Base-by-base conservation (phyloP, 2,113 vertebrate genomes). In the Perca fluviatilis region DNA sequence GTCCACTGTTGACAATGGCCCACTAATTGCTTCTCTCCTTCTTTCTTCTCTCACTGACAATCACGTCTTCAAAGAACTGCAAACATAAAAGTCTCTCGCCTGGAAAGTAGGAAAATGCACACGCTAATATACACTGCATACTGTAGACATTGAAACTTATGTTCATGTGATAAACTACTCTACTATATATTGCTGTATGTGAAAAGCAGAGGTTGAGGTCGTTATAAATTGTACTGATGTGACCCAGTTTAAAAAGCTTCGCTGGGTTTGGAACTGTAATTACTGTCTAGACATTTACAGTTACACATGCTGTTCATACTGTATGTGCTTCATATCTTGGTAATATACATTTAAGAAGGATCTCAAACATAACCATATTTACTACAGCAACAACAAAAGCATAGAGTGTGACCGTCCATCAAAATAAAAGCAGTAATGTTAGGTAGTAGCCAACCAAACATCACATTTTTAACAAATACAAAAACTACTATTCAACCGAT, bases 1-100 rank as follows among this genome's bases (percentile, higher is more conserved):
- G 80, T 73, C 58, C 58, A 63, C 43, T 87, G 76, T 67, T 88
- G 73, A 80, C 79, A 85, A 16, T 70, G 74, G 80, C 56, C 82
- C 73, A 85, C 72, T 88, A 80, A 83, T 79, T 73, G 79, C 82
- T 79, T 77, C 76, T 67, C 68, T 76, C 54, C 43, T 46, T 21
- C 73, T 66, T 76, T 79, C 62, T 85, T 73, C 63, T 65, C 68
- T 64, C 78, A 67, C 67, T 51, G 62, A 7, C 7, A 74, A 58
- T 27, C 46, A 53, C 12, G 49, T 86, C 82, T 79, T 85, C 61
- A 79, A 70, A 80, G 65, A 77, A 61, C 19, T 13, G n/a, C 53
- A 56, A 80, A 77, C 46, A 74, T 63, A 77, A 84, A 84, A 71
- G 3, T 0, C 6, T 23, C 19, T 62, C 72, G 54, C 2, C 11